Base-by-base conservation (phyloP, 2,888 invertebrate genomes). In the Tetramorium bicarinatum region DNA sequence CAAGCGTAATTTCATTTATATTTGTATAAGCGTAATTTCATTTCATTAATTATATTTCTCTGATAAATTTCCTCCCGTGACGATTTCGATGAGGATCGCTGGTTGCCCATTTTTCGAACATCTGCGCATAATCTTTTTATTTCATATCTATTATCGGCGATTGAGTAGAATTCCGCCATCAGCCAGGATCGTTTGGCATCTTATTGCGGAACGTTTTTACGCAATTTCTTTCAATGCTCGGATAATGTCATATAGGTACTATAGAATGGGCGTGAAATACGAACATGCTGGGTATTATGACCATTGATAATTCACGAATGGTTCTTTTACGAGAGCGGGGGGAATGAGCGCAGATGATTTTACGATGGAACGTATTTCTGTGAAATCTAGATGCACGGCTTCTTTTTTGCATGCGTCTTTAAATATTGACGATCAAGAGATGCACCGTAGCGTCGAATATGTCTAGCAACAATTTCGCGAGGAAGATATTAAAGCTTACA, bases 271-370 rank as follows among this genome's bases (percentile, higher is more conserved):
- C 11, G 29, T 54, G 67, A 77, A 67, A 66, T 66, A 52, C 38
- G 29, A 41, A 54, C 41, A 25, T 13, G 49, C 38, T n/a, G 29
- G 59, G 9, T 21, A 3, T 77, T 67, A 56, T 38, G 52, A n/a
- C 9, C 29, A 41, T 76, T 41, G 69, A 77, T 77, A 67, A 77
- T 77, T 67, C 54, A 67, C 41, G 44, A 2, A 44, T 44, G 41
- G 25, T 41, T 6, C 18, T 29, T 66, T 66, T 29, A 66, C 41
- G 54, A 25, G 54, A n/a, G 38, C 8, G 21, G 11, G 13, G 15
- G 7, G 15, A 38, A 54, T 41, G 9, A 15, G 15, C 49, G 49
- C 13, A 8, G 13, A 66, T 25, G 38, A 52, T 52, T 76, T 76
- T 76, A 52, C 21, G 38, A 38, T 25, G 64, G 34, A 21, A 21